phyloP scores from a whole-genome alignment of 1,140 invertebrate species.

The Gonioctena quinquepunctata region DNA sequence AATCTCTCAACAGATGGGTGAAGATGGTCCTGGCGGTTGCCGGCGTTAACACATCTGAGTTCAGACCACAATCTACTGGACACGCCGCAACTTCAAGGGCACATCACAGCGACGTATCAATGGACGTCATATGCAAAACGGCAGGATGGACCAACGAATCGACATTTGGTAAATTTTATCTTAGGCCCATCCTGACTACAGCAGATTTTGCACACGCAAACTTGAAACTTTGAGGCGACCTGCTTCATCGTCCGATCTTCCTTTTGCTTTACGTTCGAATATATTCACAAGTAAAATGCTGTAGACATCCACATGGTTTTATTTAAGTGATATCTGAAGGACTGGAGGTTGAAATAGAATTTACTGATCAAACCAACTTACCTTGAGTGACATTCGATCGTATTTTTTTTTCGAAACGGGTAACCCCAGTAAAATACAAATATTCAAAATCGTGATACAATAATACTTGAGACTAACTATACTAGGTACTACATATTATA shows the following conservation, averaged over 20 bases:
- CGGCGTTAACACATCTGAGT: slow-evolving; percentile 29
- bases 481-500: too few relatives aligned
- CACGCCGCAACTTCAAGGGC: slow-evolving; percentile 40
- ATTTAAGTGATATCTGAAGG: not conserved
- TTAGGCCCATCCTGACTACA: slow-evolving; percentile 33
- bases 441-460: too few relatives aligned
- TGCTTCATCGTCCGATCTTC: not conserved
- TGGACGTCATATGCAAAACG: slow-evolving; percentile 34
- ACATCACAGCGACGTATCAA: slow-evolving; percentile 25
- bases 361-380: too few relatives aligned
- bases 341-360: too few relatives aligned
- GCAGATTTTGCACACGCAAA: slow-evolving; percentile 45
- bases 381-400: too few relatives aligned
- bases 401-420: too few relatives aligned
- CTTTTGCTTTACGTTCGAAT: not conserved
- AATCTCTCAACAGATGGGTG: slow-evolving; percentile 39
- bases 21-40: slow-evolving; percentile 14
- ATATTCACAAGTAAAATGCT: not conserved
- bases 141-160: slow-evolving; percentile 41
- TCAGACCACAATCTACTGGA: slow-evolving; percentile 23
- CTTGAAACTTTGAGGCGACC: not conserved
- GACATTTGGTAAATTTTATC: slow-evolving; percentile 42
- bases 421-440: too few relatives aligned
- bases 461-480: too few relatives aligned
- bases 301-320: not conserved